phyloP scores from a whole-genome alignment of 2,888 invertebrate species.

The Andricus quercusramuli region DNA sequence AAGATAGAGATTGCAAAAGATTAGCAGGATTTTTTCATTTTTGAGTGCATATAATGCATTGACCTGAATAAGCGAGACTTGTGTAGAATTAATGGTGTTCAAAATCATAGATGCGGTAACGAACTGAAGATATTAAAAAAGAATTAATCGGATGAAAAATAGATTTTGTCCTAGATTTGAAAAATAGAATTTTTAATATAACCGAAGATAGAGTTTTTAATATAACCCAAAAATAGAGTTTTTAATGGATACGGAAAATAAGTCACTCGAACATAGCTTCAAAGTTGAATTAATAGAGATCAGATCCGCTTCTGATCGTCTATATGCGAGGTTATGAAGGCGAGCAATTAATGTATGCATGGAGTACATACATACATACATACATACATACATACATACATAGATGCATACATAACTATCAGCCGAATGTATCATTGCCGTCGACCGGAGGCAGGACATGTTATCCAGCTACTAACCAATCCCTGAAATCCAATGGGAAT shows the following conservation, averaged over 20 bases:
- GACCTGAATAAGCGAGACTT: too few species aligned
- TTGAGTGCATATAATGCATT: too few species aligned
- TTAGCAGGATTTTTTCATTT: too few species aligned
- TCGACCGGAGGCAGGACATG: conserved; percentile 59
- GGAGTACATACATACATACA: not conserved
- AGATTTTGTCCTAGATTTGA: too few species aligned
- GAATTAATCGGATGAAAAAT: too few species aligned
- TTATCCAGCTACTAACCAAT: conserved; percentile 63
- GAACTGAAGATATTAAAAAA: too few species aligned
- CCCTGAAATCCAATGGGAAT: conserved; percentile 65
- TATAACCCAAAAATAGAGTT: too few species aligned
- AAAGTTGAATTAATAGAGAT: not conserved
- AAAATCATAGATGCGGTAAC: too few species aligned
- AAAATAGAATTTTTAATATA: too few species aligned
- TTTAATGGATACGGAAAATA: not conserved
- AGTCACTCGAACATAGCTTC: not conserved
- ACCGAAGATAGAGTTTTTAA: too few species aligned
- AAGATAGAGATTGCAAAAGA: too few species aligned
- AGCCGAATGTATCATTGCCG: conserved; percentile 65
- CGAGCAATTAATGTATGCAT: conserved; percentile 37
- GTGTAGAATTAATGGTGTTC: too few species aligned
- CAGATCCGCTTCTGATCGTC: not conserved
- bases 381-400: not conserved
- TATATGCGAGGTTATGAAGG: conserved; percentile 40
- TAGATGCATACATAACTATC: conserved; percentile 54